Base-by-base conservation (phyloP, 2,797 vertebrate species). In the Rhinella marina region DNA sequence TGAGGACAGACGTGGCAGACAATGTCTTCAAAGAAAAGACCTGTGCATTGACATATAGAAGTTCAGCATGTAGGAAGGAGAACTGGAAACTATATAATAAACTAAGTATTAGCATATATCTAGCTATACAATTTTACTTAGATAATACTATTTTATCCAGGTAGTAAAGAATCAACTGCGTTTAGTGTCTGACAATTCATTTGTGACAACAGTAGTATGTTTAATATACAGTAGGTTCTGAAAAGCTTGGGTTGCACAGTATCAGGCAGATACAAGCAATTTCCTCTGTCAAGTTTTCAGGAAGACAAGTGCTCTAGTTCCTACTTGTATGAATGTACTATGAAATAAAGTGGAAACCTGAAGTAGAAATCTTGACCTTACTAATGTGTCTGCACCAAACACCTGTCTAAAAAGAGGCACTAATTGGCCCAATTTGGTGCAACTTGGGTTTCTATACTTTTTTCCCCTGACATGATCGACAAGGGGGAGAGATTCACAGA, bases 241-340 rank as follows among this genome's bases (percentile, higher is more conserved):
- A n/a, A n/a, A n/a, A n/a, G n/a, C n/a, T n/a, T n/a, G 72, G 10
- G 32, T 56, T 54, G 23, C 50, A 59, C 62, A 61, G 54, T 75
- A 75, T 25, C 27, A 62, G 57, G 16, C 3, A 21, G n/a, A 77
- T 41, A 61, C 32, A 77, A 83, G 57, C 25, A 54, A 77, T 62
- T 13, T 83, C 57, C 23, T 77, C 50, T 16, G 75, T 59, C 32
- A 23, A 27, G 72, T 61, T 84, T 84, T 25, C 29, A 78, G 81
- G 52, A 83, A 78, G 81, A 84, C 81, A 82, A 72, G 82, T 78
- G 70, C 50, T 52, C 80, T 81, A 27, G 77, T 21, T 87, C 61
- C 8, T 10, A 41, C 17, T 68, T 13, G 17, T 83, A 48, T 13
- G 32, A 29, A 32, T 82, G 4, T 54, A 21, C 54, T 57, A 79